Percentiles rank a stretch among this genome's conserved stretches.
phyloP scores from a whole-genome alignment of 2,797 vertebrate species.

The Hippocampus kuda region DNA sequence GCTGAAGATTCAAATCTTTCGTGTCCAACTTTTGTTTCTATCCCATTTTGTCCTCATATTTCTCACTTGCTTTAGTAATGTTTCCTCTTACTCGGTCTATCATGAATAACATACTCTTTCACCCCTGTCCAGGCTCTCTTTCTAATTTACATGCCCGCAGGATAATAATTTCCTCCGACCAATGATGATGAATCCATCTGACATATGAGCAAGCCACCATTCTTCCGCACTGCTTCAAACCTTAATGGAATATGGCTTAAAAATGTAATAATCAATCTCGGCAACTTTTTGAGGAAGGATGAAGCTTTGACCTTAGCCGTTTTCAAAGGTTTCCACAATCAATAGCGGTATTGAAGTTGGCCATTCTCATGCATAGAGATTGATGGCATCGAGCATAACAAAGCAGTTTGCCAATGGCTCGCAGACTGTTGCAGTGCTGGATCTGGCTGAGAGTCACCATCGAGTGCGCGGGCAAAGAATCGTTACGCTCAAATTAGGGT shows the following conservation, averaged over 20 bases:
- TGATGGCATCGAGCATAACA: constrained; percentile 38
- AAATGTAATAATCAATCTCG: constrained; percentile 36
- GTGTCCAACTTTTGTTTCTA: constrained; percentile 35
- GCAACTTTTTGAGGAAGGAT: constrained; percentile 32
- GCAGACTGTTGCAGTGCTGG: constrained; percentile 13
- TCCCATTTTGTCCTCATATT: constrained; percentile 24
- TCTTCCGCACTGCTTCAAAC: constrained; percentile 17
- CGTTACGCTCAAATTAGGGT: constrained; percentile 24
- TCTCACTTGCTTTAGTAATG: background rate
- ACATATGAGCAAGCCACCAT: constrained; percentile 19
- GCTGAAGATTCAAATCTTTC: background rate
- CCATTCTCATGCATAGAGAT: constrained; percentile 43
- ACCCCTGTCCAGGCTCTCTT: constrained; percentile 6
- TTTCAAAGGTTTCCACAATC: constrained; percentile 37
- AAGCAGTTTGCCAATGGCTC: constrained; percentile 38
- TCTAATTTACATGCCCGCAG: constrained; percentile 26
- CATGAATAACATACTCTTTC: constrained; percentile 15
- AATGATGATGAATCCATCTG: constrained; percentile 36
- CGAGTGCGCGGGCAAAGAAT: constrained; percentile 6
- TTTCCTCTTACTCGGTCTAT: constrained; percentile 2
- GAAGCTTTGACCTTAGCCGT: constrained; percentile 35
- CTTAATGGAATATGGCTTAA: constrained; percentile 20
- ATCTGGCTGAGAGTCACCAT: constrained; percentile 14
- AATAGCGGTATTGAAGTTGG: constrained; percentile 42
- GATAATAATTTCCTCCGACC: constrained; percentile 22